Conservation (phyloP, 2,888 invertebrate genomes). For the Chymomyza caudatula region DNA sequence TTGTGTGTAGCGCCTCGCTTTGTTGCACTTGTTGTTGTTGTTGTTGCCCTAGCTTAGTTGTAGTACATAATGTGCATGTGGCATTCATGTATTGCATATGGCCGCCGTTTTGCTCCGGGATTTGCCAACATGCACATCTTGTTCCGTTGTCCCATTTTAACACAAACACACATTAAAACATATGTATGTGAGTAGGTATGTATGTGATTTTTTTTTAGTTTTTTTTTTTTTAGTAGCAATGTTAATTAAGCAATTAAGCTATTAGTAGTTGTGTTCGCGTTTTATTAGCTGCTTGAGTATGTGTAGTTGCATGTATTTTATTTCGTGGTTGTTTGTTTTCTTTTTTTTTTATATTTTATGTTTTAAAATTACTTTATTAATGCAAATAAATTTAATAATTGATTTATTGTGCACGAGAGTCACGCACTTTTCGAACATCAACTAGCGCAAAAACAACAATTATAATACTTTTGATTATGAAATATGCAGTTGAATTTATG, state of each 20-base stretch:
- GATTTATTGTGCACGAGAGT: conserved; percentile 48
- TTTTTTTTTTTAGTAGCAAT: neutral
- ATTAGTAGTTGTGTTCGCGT: conserved; percentile 39
- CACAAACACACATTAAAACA: neutral
- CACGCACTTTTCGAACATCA: neutral
- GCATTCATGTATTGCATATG: neutral
- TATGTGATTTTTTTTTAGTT: conserved; percentile 7
- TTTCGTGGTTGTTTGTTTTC: conserved; percentile 2
- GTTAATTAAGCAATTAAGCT: conserved; percentile 64
- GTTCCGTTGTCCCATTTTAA: conserved; percentile 32
- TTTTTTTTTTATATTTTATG: conserved; percentile 51
- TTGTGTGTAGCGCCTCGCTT: conserved; percentile 34
- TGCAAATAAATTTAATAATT: conserved; percentile 64
- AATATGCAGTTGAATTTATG: neutral
- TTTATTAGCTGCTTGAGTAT: conserved; percentile 14
- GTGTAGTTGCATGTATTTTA: neutral
- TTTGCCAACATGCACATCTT: too few relatives aligned
- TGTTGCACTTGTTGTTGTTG: conserved; percentile 32
- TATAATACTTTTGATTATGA: conserved; percentile 25
- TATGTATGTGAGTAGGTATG: too few relatives aligned
- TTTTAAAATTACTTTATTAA: conserved; percentile 61
- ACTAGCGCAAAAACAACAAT: neutral
- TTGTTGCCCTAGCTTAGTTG: conserved; percentile 1
- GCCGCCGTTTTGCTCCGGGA: too few relatives aligned
- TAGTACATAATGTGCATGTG: conserved; percentile 14